A percentile compares a stretch with the other conserved stretches of the same genome.
These are phyloP conservation scores for Amblyjoppa proteus DNA, from an alignment of 2,888 invertebrate genomes.

Conservation along the genomic window DNA sequence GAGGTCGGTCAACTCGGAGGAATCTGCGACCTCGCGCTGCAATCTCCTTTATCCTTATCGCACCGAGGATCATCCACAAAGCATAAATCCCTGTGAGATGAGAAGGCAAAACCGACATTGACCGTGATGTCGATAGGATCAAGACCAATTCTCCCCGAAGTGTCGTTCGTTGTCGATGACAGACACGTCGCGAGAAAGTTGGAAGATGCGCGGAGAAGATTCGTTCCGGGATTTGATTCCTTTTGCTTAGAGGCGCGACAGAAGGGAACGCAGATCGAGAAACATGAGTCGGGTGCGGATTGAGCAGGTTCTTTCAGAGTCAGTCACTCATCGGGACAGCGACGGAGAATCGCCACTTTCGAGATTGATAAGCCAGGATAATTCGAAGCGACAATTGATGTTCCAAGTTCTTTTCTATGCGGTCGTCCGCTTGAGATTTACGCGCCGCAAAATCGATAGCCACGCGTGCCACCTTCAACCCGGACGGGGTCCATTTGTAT, in stretches of 20 bases:
- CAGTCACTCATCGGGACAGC: slow-evolving; percentile 34
- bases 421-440: slow-evolving; percentile 4
- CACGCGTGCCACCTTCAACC: background rate
- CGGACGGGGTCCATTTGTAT: background rate
- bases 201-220: background rate
- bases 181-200: background rate
- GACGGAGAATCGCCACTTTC: slow-evolving; percentile 17
- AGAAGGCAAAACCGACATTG: background rate
- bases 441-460: background rate
- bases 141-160: background rate
- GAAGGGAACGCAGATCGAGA: background rate
- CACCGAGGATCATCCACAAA: background rate
- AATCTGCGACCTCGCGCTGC: background rate
- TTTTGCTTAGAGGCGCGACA: background rate
- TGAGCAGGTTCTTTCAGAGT: background rate
- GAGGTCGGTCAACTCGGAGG: background rate
- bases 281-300: background rate
- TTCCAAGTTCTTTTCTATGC: slow-evolving; percentile 4
- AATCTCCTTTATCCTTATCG: background rate
- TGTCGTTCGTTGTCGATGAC: background rate
- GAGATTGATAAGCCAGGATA: slow-evolving; percentile 24
- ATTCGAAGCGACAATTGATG: slow-evolving; percentile 30
- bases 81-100: background rate
- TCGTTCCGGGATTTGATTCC: slow-evolving; percentile 34
- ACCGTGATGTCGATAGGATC: background rate